phyloP scores from a whole-genome alignment of 2,888 invertebrate genomes.

The Thyatira batis region DNA sequence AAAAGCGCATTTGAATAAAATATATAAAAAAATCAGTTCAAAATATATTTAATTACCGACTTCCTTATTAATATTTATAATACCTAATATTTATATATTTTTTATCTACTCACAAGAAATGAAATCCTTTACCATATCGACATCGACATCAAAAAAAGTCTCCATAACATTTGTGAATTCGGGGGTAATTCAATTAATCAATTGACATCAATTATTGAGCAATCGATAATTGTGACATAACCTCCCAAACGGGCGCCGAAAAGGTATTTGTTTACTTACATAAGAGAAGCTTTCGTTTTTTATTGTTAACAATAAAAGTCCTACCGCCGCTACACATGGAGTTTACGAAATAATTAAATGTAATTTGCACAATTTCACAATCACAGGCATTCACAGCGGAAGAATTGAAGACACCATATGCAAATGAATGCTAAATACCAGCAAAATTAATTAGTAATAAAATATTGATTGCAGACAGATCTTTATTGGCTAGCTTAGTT shows the following conservation, averaged over 20 bases:
- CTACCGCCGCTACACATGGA: not conserved
- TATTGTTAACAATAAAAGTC: not conserved
- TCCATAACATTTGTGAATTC: not conserved
- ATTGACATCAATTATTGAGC: conserved; percentile 6
- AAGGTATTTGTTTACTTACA: conserved; percentile 6
- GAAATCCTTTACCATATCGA: not conserved
- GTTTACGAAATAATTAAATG: conserved; percentile 2
- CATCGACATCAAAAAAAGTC: not conserved
- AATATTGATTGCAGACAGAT: not conserved
- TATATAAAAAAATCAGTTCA: too few relatives aligned
- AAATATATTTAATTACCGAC: too few relatives aligned
- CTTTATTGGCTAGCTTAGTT: not conserved
- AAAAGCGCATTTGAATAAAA: too few relatives aligned
- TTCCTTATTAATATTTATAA: too few relatives aligned
- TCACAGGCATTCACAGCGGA: conserved; percentile 3
- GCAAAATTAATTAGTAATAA: not conserved
- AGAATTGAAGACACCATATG: not conserved
- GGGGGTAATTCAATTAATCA: conserved; percentile 11
- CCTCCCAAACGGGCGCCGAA: not conserved
- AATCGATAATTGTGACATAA: not conserved
- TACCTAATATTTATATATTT: too few relatives aligned
- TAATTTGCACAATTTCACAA: not conserved
- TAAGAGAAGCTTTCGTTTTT: not conserved
- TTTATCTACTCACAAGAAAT: too few relatives aligned
- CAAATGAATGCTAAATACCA: conserved; percentile 1